Conservation (phyloP, 2,797 vertebrate species). For the Threskiornis aethiopicus region DNA sequence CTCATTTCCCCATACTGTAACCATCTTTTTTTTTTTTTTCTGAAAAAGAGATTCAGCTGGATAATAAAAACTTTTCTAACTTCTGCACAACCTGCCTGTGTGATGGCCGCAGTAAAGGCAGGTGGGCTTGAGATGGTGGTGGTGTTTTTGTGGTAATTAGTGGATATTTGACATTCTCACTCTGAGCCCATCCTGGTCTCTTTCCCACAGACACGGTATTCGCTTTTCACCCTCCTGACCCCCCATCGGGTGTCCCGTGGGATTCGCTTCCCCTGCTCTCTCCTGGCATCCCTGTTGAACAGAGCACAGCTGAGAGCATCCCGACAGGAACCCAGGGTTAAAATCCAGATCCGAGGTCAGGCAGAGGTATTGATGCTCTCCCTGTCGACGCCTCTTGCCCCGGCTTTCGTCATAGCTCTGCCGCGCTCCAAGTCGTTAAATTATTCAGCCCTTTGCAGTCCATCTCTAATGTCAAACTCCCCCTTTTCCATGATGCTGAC, state of each 20-base stretch:
- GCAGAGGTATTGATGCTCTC: not conserved
- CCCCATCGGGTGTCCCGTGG: rapidly evolving
- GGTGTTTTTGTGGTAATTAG: not conserved
- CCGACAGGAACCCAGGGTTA: rapidly evolving
- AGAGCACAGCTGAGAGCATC: not conserved
- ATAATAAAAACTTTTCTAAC: not conserved
- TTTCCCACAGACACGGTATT: not conserved
- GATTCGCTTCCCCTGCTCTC: rapidly evolving
- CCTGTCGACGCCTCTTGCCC: not conserved
- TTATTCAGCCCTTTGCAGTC: not conserved
- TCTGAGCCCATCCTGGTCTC: not conserved
- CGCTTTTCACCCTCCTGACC: no score
- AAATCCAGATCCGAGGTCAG: not conserved
- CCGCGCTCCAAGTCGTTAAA: rapidly evolving
- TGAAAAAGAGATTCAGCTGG: not conserved
- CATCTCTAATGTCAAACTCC: rapidly evolving
- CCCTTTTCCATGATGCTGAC: not conserved
- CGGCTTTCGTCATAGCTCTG: not conserved
- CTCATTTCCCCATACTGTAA: not conserved
- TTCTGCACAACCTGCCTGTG: rapidly evolving
- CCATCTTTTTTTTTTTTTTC: not conserved
- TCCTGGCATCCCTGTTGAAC: not conserved
- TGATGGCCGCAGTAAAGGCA: rapidly evolving
- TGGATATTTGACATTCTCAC: not conserved
- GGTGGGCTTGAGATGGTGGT: not conserved